Percentiles rank a stretch among this genome's conserved stretches.
phyloP scores from a whole-genome alignment of 2,888 invertebrate species.

The Parnassius apollo region DNA sequence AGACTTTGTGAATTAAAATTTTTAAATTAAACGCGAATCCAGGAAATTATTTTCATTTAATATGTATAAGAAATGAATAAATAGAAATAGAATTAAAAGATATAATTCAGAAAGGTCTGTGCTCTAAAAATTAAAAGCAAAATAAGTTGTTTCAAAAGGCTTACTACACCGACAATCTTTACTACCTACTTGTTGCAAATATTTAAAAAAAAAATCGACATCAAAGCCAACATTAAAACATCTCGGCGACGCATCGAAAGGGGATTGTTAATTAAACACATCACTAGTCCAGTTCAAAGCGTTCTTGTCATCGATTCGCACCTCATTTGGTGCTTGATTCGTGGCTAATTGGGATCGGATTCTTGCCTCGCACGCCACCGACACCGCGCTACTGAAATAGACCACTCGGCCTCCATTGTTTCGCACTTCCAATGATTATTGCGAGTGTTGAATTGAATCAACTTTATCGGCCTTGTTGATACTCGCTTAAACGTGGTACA shows the following conservation, averaged over 20 bases:
- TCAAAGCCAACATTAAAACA: conserved; percentile 11
- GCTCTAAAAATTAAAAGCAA: no score
- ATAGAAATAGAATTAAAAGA: no score
- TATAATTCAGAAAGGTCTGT: no score
- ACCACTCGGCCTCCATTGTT: conserved; percentile 22
- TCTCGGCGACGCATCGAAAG: conserved; percentile 29
- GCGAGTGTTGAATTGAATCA: not conserved
- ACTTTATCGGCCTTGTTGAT: no score
- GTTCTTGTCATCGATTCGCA: conserved; percentile 57
- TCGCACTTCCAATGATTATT: not conserved
- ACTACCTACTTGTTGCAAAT: no score
- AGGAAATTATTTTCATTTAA: no score
- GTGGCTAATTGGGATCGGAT: conserved; percentile 65
- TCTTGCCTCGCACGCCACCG: conserved; percentile 37
- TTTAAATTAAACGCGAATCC: no score
- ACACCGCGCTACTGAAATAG: conserved; percentile 37
- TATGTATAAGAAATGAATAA: no score
- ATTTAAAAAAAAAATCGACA: conserved; percentile 5
- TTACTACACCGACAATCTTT: no score
- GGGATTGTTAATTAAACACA: conserved; percentile 40
- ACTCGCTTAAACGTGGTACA: no score
- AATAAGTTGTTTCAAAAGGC: no score
- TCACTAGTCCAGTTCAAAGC: conserved; percentile 41
- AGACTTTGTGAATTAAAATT: no score
- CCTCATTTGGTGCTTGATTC: conserved; percentile 60